A percentile compares a stretch with the other conserved stretches of the same genome.
Conservation (phyloP, 2,797 vertebrate species). For the Scolopax bukidnonensis region DNA sequence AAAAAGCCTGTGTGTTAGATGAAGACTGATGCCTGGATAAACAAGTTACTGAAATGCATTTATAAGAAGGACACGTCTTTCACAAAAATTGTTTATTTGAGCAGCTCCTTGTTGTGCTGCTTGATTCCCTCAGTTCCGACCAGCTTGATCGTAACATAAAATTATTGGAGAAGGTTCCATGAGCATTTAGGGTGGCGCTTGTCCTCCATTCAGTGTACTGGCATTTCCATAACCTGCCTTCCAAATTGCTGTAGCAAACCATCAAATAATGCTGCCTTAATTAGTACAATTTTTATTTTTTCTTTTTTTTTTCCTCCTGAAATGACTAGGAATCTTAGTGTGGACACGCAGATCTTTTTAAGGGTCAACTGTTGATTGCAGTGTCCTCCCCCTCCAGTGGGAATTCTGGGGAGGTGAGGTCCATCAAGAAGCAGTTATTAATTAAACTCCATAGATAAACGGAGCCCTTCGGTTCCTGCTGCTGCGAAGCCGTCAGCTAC, state of each 20-base stretch:
- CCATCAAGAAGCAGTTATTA: not conserved
- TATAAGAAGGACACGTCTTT: not conserved
- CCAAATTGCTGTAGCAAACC: not conserved
- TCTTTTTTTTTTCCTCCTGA: not conserved
- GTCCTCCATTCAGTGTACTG: not conserved
- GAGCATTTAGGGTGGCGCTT: not conserved
- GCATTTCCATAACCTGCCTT: not conserved
- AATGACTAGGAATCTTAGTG: not conserved
- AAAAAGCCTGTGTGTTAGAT: not conserved
- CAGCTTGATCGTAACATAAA: not conserved
- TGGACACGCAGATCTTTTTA: not conserved
- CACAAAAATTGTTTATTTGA: not conserved
- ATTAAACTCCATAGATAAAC: not conserved
- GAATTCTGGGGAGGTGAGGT: not conserved
- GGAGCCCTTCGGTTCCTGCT: not conserved
- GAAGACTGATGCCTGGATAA: not conserved
- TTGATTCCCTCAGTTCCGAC: not conserved
- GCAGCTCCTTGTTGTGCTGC: not conserved
- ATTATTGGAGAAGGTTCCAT: not conserved
- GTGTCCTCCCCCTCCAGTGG: not conserved
- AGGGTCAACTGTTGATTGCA: not conserved
- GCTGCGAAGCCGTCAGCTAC: not conserved
- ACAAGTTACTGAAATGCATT: not conserved
- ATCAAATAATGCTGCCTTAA: not conserved
- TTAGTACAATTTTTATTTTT: not conserved